Base-by-base conservation (phyloP, 2,797 vertebrate species). In the Pogoniulus pusillus region DNA sequence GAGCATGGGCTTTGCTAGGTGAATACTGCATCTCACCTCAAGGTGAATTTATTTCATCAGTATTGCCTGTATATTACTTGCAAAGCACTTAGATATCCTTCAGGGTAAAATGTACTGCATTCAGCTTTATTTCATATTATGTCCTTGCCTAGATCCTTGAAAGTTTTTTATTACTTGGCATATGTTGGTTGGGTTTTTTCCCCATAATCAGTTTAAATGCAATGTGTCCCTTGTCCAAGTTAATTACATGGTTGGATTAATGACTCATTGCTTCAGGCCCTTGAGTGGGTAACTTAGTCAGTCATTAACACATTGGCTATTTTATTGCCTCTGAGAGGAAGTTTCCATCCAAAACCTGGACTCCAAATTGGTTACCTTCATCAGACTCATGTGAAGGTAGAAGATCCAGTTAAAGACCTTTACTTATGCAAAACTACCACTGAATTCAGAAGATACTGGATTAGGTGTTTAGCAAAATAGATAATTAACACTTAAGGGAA, bases 191-290 rank as follows among this genome's bases (percentile, higher is more conserved):
- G 70, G 73, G 34, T 6, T 1, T 29, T 82, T 85, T 75, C 51
- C 45, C 60, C 60, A 72, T 27, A 23, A 71, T 54, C 82, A 76
- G 70, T 90, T 89, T 62, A 76, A 87, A 93, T 32, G 66, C 45
- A 85, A 23, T 29, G 82, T 89, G 80, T 87, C 80, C 92, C 91
- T 64, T 85, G 77, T 79, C 89, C 92, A 43, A 76, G 85, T 79
- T 86, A 94, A 95, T 94, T 76, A 79, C 77, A 37, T 83, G 89
- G 73, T 32, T 55, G 85, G 64, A 85, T 94, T 95, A 93, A 93
- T 90, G 93, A 68, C 85, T 91, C 77, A 9, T 58, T 92, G 68
- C 93, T 85, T 62, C 77, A 64, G 85, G 92, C 87, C 64, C 64
- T n/a, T 29, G 66, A 70, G 53, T 58, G 68, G 39, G 73, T 63